Conservation (phyloP, 2,888 invertebrate species). For the Ormyrus nitidulus region DNA sequence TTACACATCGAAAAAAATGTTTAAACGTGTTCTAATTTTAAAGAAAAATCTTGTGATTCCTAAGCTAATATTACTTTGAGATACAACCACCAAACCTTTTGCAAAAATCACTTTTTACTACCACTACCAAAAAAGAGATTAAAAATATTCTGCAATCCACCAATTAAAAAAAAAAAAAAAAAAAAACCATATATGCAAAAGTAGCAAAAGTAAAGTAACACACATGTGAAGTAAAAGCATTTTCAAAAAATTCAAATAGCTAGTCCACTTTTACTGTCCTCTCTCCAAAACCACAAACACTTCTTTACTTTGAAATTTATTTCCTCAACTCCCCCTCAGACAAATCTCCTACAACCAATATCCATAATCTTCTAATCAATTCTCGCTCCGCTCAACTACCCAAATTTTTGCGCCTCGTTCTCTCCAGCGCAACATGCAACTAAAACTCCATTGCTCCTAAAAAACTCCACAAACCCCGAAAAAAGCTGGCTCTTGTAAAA, state of each 20-base stretch:
- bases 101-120: slow-evolving; percentile 13
- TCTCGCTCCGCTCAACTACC: no score
- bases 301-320: no score
- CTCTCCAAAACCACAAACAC: no score
- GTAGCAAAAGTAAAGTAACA: slow-evolving; percentile 23
- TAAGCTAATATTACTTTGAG: background rate
- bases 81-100: slow-evolving; percentile 1
- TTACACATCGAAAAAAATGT: slow-evolving; percentile 20
- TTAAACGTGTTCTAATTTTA: background rate
- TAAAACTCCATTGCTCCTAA: no score
- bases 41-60: background rate
- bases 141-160: slow-evolving; percentile 26
- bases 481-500: no score
- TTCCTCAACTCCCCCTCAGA: no score
- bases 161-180: slow-evolving; percentile 13
- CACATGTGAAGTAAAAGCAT: slow-evolving; percentile 13
- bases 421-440: no score
- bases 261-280: background rate
- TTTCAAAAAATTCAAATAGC: background rate
- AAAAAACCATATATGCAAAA: slow-evolving; percentile 12
- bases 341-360: no score
- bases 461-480: no score
- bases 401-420: no score
- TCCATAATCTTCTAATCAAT: no score
- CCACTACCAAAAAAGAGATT: slow-evolving; percentile 27